A percentile compares a stretch with the other conserved stretches of the same genome.
Evolutionary conservation across 2,888 invertebrate species (phyloP).

Genomic region (Tenthredo distinguenda): DNA sequence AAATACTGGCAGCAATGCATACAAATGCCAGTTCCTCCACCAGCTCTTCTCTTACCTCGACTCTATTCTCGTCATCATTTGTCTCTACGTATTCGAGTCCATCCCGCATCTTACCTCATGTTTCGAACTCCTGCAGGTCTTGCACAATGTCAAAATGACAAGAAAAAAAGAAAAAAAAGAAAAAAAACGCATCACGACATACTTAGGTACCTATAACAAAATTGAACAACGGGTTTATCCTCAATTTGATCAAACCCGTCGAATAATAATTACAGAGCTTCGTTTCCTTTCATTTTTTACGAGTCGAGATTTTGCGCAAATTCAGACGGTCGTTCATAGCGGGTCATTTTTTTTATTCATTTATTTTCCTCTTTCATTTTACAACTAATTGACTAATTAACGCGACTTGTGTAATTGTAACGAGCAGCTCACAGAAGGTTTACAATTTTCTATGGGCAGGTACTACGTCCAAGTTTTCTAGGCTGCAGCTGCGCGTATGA

Average conservation of each 20-base stretch:
- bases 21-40: slow-evolving; percentile 72
- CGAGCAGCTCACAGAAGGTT: neutral
- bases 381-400: neutral
- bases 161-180: neutral
- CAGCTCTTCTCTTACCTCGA: slow-evolving; percentile 54
- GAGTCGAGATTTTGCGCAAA: neutral
- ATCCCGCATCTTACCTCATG: neutral
- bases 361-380: neutral
- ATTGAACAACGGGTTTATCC: too few relatives aligned
- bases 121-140: neutral
- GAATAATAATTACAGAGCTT: neutral
- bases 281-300: neutral
- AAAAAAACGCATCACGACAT: neutral
- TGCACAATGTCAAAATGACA: neutral
- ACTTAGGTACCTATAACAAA: neutral
- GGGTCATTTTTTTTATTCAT: neutral
- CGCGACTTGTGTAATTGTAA: neutral
- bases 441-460: neutral
- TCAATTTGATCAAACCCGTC: neutral
- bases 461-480: neutral
- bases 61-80: slow-evolving; percentile 47
- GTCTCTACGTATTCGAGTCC: neutral
- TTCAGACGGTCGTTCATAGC: neutral
- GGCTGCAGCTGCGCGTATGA: neutral
- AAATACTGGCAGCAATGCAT: slow-evolving; percentile 74